Evolutionary conservation across 2,797 vertebrate species (phyloP), one percentile per base, ranked within the genome.

Genomic region (Holocentrus rufus): DNA sequence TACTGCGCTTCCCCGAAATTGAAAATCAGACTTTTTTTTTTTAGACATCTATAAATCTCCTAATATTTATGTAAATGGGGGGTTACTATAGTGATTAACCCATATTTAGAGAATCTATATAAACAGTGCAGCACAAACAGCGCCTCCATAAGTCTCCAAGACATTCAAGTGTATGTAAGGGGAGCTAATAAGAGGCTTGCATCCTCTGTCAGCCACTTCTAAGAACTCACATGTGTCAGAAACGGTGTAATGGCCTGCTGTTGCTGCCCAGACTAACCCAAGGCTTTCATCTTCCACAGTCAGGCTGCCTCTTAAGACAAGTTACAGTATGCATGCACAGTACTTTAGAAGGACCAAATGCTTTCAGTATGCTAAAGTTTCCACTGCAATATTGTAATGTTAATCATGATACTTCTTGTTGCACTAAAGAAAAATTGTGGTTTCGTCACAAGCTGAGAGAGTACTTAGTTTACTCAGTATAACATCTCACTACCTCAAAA

Each of bases 161-260:
- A 65, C 4, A 5, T 64, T 65, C 52, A 82, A 46, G 72, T 59
- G 69, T 36, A 77, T 10, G 5, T 42, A 76, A 49, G 61, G 59
- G 60, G 64, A 80, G 80, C 79, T 86, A 89, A 90, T 85, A 74
- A 82, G 68, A 85, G 71, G 65, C 58, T 53, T 77, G n/a, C 39
- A n/a, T 57, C 56, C 39, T 50, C 15, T 74, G 66, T 70, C 54
- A 17, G 67, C 56, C 34, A 65, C 55, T 65, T 86, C 65, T 80
- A 56, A 88, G 58, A 72, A 62, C 72, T 82, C 70, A 80, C 83
- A 83, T 72, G 69, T 91, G 87, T 88, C 49, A 57, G 53, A 87
- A 76, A 57, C 60, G 65, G 65, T 53, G 54, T 74, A 59, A 74
- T 77, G 58, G 73, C 60, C 60, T 75, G 64, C 30, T 66, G 47